A percentile compares a stretch with the other conserved stretches of the same genome.
Evolutionary conservation across 2,888 invertebrate species (phyloP).

Genomic region (Oxytorus armatus): DNA sequence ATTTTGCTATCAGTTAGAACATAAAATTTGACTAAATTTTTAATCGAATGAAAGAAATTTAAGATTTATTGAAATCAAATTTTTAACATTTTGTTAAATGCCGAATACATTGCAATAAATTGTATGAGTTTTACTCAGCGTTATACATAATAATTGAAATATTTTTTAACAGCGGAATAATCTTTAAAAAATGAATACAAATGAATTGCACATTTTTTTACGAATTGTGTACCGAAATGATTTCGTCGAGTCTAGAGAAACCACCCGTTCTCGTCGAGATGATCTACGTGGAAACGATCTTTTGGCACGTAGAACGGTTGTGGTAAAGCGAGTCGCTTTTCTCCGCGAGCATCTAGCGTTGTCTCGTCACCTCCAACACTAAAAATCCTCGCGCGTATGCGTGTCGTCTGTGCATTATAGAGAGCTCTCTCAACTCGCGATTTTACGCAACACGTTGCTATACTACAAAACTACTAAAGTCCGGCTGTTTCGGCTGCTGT

Average conservation of each 20-base stretch:
- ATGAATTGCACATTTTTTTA: too few species aligned
- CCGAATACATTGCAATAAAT: too few species aligned
- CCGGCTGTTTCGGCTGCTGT: slow-evolving; percentile 34
- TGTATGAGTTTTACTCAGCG: too few species aligned
- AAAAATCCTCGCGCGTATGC: slow-evolving; percentile 46
- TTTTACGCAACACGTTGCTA: slow-evolving; percentile 71
- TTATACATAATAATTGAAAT: too few species aligned
- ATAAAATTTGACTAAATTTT: too few species aligned
- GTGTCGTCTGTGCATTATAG: slow-evolving; percentile 42
- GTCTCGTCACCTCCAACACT: slow-evolving; percentile 56
- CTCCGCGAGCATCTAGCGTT: slow-evolving; percentile 44
- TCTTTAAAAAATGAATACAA: too few species aligned
- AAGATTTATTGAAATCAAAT: too few species aligned
- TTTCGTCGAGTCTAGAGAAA: background rate
- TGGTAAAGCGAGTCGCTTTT: slow-evolving; percentile 53
- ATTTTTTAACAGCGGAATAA: too few species aligned
- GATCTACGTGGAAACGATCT: slow-evolving; percentile 57
- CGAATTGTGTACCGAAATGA: background rate
- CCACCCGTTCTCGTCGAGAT: background rate
- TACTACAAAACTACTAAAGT: slow-evolving; percentile 12
- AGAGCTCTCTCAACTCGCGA: slow-evolving; percentile 29
- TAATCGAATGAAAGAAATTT: too few species aligned
- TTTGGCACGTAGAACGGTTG: slow-evolving; percentile 64
- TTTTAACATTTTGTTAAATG: too few species aligned
- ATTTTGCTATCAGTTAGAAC: too few species aligned